Conservation (phyloP, 2,888 invertebrate species). For the Acheta domesticus region DNA sequence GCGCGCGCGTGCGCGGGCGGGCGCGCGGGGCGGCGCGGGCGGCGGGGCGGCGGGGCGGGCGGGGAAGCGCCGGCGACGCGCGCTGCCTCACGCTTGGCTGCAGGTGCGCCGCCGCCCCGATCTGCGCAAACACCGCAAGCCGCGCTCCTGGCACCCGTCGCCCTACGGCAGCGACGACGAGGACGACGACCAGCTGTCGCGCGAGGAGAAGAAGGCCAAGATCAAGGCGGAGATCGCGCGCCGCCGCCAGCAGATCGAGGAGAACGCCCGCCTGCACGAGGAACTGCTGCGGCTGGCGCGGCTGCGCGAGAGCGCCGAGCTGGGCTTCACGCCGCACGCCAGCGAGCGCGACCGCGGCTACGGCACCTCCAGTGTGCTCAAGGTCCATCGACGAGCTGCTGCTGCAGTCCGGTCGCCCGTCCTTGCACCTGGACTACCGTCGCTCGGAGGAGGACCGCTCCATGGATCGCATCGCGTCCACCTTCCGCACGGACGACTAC, state of each 20-base stretch:
- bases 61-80: constrained; percentile 18
- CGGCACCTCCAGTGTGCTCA: constrained; percentile 44
- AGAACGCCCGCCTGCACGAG: constrained; percentile 53
- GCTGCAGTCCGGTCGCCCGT: constrained; percentile 40
- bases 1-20: background rate
- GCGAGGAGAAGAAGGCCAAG: constrained; percentile 57
- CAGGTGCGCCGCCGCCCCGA: constrained; percentile 41
- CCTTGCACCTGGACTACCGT: constrained; percentile 38
- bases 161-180: constrained; percentile 51
- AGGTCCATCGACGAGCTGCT: constrained; percentile 48
- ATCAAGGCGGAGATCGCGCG: constrained; percentile 60
- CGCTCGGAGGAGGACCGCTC: constrained; percentile 49
- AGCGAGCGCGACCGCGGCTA: constrained; percentile 36
- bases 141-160: constrained; percentile 54
- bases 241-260: constrained; percentile 57
- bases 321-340: constrained; percentile 39
- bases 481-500: constrained; percentile 50
- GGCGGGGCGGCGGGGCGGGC: background rate
- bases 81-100: constrained; percentile 28
- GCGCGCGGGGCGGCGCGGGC: background rate
- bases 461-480: constrained; percentile 50
- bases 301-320: constrained; percentile 46
- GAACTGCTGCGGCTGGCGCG: constrained; percentile 50
- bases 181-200: constrained; percentile 53
- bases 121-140: constrained; percentile 43